A percentile compares a stretch with the other conserved stretches of the same genome.
phyloP scores from a whole-genome alignment of 2,888 invertebrate genomes.

The Bhutanitis thaidina region DNA sequence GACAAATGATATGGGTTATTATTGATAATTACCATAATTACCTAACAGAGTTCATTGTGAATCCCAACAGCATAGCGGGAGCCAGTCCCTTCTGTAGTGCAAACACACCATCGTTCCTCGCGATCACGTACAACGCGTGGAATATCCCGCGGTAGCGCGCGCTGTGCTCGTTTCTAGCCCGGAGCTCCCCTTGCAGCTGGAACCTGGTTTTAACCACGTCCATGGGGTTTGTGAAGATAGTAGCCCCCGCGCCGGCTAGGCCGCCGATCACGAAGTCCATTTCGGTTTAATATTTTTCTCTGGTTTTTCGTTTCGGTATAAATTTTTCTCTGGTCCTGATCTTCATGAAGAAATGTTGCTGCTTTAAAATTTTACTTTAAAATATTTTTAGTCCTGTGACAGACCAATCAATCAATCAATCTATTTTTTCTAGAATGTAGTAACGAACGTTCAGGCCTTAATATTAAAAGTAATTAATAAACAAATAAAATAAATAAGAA shows the following conservation, averaged over 20 bases:
- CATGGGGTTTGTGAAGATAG: slow-evolving; percentile 91
- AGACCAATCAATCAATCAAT: too few species aligned
- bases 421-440: too few species aligned
- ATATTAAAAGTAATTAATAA: too few species aligned
- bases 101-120: slow-evolving; percentile 85
- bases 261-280: slow-evolving; percentile 88
- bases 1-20: too few species aligned
- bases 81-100: slow-evolving; percentile 89
- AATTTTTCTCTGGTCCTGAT: too few species aligned
- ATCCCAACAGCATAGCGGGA: slow-evolving; percentile 90
- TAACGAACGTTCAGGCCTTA: too few species aligned
- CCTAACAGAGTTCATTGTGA: slow-evolving; percentile 80
- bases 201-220: slow-evolving; percentile 94
- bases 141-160: slow-evolving; percentile 84
- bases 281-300: slow-evolving; percentile 14
- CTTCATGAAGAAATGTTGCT: too few species aligned
- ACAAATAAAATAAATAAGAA: too few species aligned
- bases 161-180: slow-evolving; percentile 74
- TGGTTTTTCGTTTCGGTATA: too few species aligned
- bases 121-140: slow-evolving; percentile 87
- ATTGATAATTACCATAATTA: slow-evolving; percentile 34
- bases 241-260: slow-evolving; percentile 86
- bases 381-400: too few species aligned
- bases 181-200: slow-evolving; percentile 90
- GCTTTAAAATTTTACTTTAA: too few species aligned